Evolutionary conservation across 2,888 invertebrate species (phyloP).

Genomic region (Sericinus montela): DNA sequence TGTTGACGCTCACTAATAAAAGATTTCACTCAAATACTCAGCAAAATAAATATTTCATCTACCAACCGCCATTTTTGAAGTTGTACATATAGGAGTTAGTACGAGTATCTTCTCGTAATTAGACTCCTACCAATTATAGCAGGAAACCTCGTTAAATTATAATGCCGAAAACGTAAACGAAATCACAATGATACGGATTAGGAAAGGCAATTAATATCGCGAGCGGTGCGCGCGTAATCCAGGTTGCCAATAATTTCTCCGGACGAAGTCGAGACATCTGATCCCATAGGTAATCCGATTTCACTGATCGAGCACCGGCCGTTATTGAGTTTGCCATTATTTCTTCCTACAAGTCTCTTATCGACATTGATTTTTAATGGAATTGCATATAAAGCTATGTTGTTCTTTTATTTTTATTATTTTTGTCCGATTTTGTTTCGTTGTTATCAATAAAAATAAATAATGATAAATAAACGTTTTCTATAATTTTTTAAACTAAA

Average conservation of each 20-base stretch:
- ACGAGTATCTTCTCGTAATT: too few species aligned
- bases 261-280: conserved; percentile 60
- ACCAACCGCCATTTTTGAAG: too few species aligned
- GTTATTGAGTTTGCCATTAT: conserved; percentile 70
- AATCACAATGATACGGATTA: conserved; percentile 30
- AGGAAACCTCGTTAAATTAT: too few species aligned
- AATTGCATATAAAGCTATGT: conserved; percentile 31
- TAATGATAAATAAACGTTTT: too few species aligned
- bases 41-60: too few species aligned
- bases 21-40: too few species aligned
- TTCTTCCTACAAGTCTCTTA: conserved; percentile 44
- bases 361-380: conserved; percentile 72
- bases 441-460: too few species aligned
- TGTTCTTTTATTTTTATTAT: neutral
- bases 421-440: too few species aligned
- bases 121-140: too few species aligned
- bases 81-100: too few species aligned
- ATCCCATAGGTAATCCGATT: conserved; percentile 72
- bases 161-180: conserved; percentile 22
- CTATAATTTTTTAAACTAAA: too few species aligned
- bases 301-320: conserved; percentile 64
- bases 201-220: conserved; percentile 60
- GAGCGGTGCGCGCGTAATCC: conserved; percentile 42
- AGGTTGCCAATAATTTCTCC: conserved; percentile 57
- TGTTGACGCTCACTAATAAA: too few species aligned